Conservation (phyloP, 2,888 invertebrate species). For the Drosophila limbata region DNA sequence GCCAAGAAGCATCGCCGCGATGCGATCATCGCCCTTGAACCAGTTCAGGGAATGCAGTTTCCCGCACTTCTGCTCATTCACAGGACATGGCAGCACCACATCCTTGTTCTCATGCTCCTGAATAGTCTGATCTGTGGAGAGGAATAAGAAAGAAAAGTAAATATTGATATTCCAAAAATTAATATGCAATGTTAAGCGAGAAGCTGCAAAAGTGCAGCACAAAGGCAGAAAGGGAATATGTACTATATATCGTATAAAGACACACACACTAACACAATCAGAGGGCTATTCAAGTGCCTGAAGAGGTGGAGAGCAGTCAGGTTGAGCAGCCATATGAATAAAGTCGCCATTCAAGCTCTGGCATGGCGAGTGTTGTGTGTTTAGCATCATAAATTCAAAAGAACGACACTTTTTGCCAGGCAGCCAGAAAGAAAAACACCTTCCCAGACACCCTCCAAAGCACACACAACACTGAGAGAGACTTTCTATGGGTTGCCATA, state of each 20-base stretch:
- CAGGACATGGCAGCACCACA: conserved; percentile 89
- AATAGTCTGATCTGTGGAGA: conserved; percentile 83
- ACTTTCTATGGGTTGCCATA: conserved; percentile 38
- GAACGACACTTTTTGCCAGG: conserved; percentile 58
- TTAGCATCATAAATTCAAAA: conserved; percentile 69
- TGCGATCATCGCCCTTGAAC: conserved; percentile 88
- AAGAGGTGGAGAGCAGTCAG: background rate
- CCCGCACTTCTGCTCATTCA: conserved; percentile 89
- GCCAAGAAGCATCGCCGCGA: conserved; percentile 85
- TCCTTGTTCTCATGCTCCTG: conserved; percentile 85
- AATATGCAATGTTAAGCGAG: conserved; percentile 33
- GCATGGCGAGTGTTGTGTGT: conserved; percentile 45
- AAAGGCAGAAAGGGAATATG: conserved; percentile 22
- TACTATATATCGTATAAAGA: conserved; percentile 6
- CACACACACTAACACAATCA: conserved; percentile 22
- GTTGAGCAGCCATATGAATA: conserved; percentile 60
- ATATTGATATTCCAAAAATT: conserved; percentile 32
- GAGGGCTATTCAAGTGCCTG: conserved; percentile 44
- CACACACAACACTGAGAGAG: background rate
- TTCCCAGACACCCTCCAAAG: conserved; percentile 21
- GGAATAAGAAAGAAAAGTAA: background rate
- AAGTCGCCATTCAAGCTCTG: conserved; percentile 45
- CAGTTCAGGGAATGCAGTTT: conserved; percentile 92
- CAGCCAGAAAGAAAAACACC: conserved; percentile 42
- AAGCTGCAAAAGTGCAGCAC: conserved; percentile 59